phyloP scores from a whole-genome alignment of 2,888 invertebrate genomes.

The Lamellibrachia columna region DNA sequence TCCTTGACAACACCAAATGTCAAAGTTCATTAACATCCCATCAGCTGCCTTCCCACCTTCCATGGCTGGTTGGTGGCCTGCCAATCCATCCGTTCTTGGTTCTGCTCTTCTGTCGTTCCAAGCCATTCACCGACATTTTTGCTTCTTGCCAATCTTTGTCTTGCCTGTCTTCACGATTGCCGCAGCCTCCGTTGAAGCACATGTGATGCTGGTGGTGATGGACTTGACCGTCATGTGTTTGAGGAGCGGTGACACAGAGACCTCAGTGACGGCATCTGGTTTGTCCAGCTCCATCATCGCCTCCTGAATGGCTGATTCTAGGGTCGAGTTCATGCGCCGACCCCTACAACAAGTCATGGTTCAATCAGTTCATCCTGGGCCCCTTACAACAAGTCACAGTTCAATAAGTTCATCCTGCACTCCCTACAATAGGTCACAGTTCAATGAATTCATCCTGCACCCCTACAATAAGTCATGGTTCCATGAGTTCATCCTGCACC shows the following conservation, averaged over 20 bases:
- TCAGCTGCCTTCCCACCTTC: background rate
- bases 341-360: constrained; percentile 74
- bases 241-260: background rate
- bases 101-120: background rate
- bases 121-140: background rate
- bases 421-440: background rate
- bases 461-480: too few species aligned
- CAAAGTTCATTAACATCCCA: background rate
- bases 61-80: background rate
- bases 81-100: background rate
- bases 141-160: background rate
- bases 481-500: too few species aligned
- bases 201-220: background rate
- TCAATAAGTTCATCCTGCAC: background rate
- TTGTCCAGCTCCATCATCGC: constrained; percentile 86
- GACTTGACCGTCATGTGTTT: constrained; percentile 10
- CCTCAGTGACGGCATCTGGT: background rate
- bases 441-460: background rate
- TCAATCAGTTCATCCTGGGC: background rate
- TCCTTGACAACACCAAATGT: background rate
- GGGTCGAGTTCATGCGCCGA: constrained; percentile 88
- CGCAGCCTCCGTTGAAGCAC: background rate
- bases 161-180: background rate
- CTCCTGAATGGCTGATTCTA: constrained; percentile 92
- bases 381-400: background rate